Evolutionary conservation across 2,113 vertebrate genomes (phyloP).

Genomic region (Heterocephalus glaber): DNA sequence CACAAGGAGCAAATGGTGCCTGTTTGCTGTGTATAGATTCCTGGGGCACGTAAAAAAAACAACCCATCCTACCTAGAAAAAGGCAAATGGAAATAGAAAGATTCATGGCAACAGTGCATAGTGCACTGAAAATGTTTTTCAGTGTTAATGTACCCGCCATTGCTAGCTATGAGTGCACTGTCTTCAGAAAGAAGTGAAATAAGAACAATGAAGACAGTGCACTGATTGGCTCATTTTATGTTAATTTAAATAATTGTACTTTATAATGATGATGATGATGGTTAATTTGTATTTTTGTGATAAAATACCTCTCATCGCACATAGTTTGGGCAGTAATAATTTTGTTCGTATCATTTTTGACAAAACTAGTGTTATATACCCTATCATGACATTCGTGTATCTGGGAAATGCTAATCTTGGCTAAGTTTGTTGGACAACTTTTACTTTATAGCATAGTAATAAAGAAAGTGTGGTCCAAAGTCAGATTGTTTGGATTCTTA

Average conservation of each 20-base stretch:
- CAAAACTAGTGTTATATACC: background rate
- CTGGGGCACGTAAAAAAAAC: constrained; percentile 24
- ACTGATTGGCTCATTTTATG: background rate
- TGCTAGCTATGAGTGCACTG: background rate
- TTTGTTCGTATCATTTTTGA: constrained; percentile 5
- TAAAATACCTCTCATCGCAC: background rate
- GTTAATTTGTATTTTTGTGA: background rate
- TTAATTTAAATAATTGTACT: background rate
- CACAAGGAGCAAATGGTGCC: constrained; percentile 14
- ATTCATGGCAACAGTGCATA: background rate
- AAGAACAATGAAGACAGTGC: background rate
- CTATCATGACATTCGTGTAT: background rate
- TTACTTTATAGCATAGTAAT: background rate
- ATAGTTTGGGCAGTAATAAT: background rate
- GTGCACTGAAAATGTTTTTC: background rate
- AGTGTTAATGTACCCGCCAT: background rate
- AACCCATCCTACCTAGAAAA: background rate
- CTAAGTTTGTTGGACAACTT: background rate
- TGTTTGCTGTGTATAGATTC: constrained; percentile 19
- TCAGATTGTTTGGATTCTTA: background rate
- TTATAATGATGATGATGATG: background rate
- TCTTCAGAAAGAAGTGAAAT: background rate
- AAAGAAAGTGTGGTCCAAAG: background rate
- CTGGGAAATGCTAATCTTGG: background rate
- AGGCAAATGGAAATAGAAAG: constrained; percentile 56